Evolutionary conservation across 2,888 invertebrate species (phyloP), one percentile per base, ranked within the genome.

Genomic region (Parnassius smintheus): DNA sequence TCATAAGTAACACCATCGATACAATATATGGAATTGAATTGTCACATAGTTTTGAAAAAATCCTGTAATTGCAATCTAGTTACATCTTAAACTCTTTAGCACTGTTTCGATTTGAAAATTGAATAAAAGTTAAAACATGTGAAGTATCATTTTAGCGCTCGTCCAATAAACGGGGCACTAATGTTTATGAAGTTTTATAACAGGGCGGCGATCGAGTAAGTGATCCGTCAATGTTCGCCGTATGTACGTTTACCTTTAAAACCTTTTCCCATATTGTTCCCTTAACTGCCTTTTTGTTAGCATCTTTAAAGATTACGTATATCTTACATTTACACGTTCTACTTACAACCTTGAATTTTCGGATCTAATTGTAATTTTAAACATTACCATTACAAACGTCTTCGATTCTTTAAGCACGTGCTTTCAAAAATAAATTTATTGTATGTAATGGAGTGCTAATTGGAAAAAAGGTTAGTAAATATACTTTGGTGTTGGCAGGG

Each of bases 131-230:
- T 25, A 25, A 25, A 25, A 25, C 25, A 25, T 25, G 25, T 35
- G 4, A 57, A 45, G 67, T 66, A 66, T 11, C 56, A 71, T 70
- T 65, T 69, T 71, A 71, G 60, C 35, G 61, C 61, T 63, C 66
- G 62, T 61, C 62, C 72, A 74, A 63, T 57, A 67, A 71, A 62
- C 66, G 53, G 59, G 66, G 66, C 61, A 51, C 70, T 68, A 70
- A 68, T 68, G 69, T 69, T 69, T 68, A 69, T 66, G 59, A 70
- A 62, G 69, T 70, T 76, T 74, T 72, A 75, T 69, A 70, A 71
- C 69, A 70, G 62, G 66, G 70, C 67, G 65, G 61, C 63, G 60
- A 71, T 66, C 64, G 65, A 25, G 55, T 59, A 68, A 71, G 68
- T 64, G 66, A 69, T 68, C 56, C 65, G 66, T 65, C 65, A 62